A percentile compares a stretch with the other conserved stretches of the same genome.
Conservation (phyloP, 2,888 invertebrate genomes). For the Cephus pulcher region DNA sequence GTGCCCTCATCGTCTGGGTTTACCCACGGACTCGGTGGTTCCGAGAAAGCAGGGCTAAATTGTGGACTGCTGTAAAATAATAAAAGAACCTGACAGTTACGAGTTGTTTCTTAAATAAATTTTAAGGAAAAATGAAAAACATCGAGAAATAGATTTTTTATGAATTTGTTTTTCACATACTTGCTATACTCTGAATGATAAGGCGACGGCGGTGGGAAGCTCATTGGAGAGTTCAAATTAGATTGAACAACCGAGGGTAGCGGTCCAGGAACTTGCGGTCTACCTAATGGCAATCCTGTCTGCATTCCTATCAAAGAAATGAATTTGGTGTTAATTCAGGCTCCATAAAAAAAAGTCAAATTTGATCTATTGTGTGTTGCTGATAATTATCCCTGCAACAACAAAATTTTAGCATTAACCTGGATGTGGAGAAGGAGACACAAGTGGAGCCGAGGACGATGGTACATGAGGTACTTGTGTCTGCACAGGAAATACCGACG, state of each 20-base stretch:
- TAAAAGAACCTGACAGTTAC: background rate
- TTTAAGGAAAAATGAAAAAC: background rate
- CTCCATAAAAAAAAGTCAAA: background rate
- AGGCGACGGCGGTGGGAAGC: constrained; percentile 80
- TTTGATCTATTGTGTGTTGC: background rate
- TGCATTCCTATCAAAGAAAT: constrained; percentile 29
- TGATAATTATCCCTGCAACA: background rate
- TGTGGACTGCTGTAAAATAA: constrained; percentile 72
- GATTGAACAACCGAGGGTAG: constrained; percentile 68
- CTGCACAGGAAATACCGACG: constrained; percentile 69
- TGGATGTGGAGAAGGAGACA: constrained; percentile 64
- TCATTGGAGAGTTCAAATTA: constrained; percentile 75
- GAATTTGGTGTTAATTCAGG: constrained; percentile 7
- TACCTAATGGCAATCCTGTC: constrained; percentile 47
- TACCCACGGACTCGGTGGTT: constrained; percentile 73
- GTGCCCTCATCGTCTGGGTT: constrained; percentile 63
- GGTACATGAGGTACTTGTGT: constrained; percentile 54
- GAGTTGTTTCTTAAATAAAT: background rate
- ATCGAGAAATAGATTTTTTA: background rate
- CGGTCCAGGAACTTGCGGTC: constrained; percentile 66
- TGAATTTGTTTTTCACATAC: constrained; percentile 66
- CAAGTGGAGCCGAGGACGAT: constrained; percentile 57
- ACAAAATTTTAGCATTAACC: constrained; percentile 36
- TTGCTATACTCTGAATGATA: constrained; percentile 86
- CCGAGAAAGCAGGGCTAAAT: constrained; percentile 77